phyloP scores from a whole-genome alignment of 2,888 invertebrate genomes.

The Masnerella sp. region DNA sequence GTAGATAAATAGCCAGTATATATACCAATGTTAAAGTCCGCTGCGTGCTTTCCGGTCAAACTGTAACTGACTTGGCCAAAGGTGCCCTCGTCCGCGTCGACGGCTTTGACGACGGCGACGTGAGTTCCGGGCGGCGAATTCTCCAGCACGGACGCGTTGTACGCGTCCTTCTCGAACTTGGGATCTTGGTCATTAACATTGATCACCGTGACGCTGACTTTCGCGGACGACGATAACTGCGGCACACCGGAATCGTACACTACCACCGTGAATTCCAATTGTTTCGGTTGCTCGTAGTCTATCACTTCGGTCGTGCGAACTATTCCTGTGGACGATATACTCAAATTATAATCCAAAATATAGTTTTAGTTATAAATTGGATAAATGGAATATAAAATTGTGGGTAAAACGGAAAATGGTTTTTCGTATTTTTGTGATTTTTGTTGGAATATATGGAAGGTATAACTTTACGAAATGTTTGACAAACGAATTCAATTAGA shows the following conservation, averaged over 20 bases:
- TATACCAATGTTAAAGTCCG: conserved; percentile 86
- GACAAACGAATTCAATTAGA: too few species aligned
- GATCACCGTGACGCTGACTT: conserved; percentile 86
- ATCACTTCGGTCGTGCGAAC: conserved; percentile 87
- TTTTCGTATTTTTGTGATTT: too few species aligned
- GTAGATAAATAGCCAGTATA: too few species aligned
- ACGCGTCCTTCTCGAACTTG: conserved; percentile 83
- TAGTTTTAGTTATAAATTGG: not conserved
- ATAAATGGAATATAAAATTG: not conserved
- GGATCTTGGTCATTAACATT: conserved; percentile 95
- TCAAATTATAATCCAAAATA: not conserved
- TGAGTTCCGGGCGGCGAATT: conserved; percentile 86
- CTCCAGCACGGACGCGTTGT: conserved; percentile 86
- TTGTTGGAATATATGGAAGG: too few species aligned
- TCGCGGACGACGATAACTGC: conserved; percentile 87
- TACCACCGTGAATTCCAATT: conserved; percentile 87
- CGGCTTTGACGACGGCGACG: conserved; percentile 86
- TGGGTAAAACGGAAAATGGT: not conserved
- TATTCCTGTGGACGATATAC: conserved; percentile 83
- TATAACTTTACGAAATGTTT: too few species aligned
- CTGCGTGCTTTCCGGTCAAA: conserved; percentile 85
- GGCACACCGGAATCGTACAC: conserved; percentile 94
- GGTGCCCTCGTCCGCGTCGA: conserved; percentile 86
- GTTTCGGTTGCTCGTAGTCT: conserved; percentile 89
- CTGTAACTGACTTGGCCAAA: conserved; percentile 89